Base-by-base conservation (phyloP, 30 jellyfish, hydroid and myxozoan genomes). In the Euphysa ruthae region DNA sequence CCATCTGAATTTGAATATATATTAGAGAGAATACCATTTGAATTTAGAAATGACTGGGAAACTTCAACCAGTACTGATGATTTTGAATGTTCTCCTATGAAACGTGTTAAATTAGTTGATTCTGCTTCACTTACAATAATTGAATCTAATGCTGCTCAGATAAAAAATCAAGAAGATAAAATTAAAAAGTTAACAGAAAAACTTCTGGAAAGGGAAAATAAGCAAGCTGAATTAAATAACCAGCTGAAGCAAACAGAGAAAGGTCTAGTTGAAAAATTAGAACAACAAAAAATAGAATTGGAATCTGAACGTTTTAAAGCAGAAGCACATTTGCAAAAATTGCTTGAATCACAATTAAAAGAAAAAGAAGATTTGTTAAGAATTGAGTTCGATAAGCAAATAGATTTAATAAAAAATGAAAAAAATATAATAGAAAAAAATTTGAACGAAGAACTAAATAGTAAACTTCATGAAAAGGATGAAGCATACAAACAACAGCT, bases 1-100 rank as follows among this genome's bases (percentile, higher is more conserved):
- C 66, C 79, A 18, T 86, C 94, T 19, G 97, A 88, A 65, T 88
- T 88, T 70, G 97, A 88, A 56, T 88, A 88, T 70, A 43, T 75
- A 18, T 71, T 88, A 35, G 94, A 85, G 49, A 63, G 71, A 38
- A 35, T 54, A 0, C 78, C 6, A n/a, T 32, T 77, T 32, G 29
- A 24, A 30, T 32, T 69, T 18, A 28, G 14, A 49, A 71, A 56
- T 0, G 24, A 78, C 25, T 10, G 22, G 16, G 43, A 75, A 23
- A 43, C 7, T 33, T 63, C 71, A 32, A 3, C 21, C 34, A 44
- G 16, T 26, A 34, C 27, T 22, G 34, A 21, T 16, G 71, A 63
- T 0, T 13, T 21, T 25, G 34, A n/a, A n/a, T 58, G 62, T 33
- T 68, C 80, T 20, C 80, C 80, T 10, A 30, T 55, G 7, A 68